Conservation (phyloP, 64 coral and sea anemone species). For the Actinia equina region DNA sequence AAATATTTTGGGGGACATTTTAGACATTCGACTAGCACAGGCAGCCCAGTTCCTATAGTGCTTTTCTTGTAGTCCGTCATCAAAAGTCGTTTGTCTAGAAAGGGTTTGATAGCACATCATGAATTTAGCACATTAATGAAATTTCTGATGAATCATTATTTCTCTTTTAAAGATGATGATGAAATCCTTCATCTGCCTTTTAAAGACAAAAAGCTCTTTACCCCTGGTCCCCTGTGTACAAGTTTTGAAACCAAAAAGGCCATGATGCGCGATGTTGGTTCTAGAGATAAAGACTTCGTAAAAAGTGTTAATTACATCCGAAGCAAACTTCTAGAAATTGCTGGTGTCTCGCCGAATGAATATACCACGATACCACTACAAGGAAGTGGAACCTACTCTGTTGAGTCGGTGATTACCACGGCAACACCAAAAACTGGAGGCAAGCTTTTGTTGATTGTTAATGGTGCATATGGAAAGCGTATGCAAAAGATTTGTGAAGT, state of each 20-base stretch:
- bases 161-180: neutral
- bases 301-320: constrained; percentile 79
- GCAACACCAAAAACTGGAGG: constrained; percentile 72
- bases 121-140: neutral
- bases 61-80: no score
- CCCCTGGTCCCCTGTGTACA: constrained; percentile 80
- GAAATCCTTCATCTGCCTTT: neutral
- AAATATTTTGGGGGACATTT: neutral
- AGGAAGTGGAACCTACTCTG: constrained; percentile 81
- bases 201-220: constrained; percentile 95
- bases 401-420: constrained; percentile 85
- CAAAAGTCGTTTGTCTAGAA: no score
- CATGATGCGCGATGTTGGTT: constrained; percentile 95
- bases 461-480: constrained; percentile 95
- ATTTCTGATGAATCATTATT: neutral
- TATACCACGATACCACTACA: constrained; percentile 76
- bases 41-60: no score
- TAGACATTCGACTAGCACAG: neutral
- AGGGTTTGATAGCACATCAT: neutral
- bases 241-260: constrained; percentile 80
- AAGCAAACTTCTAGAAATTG: constrained; percentile 72
- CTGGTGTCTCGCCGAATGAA: constrained; percentile 70
- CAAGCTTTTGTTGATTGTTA: constrained; percentile 78
- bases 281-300: constrained; percentile 85
- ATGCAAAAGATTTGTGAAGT: constrained; percentile 88